Conservation (phyloP, 2,888 invertebrate species). For the Meiosimyza platycephala region DNA sequence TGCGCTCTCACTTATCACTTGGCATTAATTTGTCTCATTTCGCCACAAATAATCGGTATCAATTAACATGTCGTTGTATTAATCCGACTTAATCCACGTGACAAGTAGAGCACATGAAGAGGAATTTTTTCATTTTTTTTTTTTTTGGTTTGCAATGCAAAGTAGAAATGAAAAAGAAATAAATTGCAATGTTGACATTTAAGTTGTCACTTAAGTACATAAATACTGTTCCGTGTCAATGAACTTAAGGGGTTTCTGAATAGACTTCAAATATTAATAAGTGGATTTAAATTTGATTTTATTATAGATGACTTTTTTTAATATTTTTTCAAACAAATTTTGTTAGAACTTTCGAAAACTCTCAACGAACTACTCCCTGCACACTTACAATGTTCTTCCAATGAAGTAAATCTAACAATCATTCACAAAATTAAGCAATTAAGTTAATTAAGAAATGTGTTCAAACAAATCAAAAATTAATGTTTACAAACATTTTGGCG, state of each 20-base stretch:
- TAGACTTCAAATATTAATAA: no score
- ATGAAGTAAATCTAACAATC: no score
- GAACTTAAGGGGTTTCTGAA: conserved; percentile 9
- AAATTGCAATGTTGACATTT: conserved; percentile 22
- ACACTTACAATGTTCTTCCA: no score
- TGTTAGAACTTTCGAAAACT: no score
- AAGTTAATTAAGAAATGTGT: no score
- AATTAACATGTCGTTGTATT: conserved; percentile 21
- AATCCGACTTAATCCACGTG: conserved; percentile 27
- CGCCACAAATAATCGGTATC: conserved; percentile 16
- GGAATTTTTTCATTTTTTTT: not conserved
- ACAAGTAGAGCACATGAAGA: conserved; percentile 30
- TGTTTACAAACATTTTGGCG: no score
- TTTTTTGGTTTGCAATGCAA: not conserved
- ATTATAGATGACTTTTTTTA: no score
- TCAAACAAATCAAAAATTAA: no score
- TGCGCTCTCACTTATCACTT: not conserved
- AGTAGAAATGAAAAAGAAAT: not conserved
- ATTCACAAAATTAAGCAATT: no score
- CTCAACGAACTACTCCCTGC: no score
- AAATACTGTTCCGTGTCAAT: conserved; percentile 25
- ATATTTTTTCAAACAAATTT: no score
- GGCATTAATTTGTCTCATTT: conserved; percentile 14
- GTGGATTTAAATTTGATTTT: no score
- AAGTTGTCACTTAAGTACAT: conserved; percentile 7